A percentile compares a stretch with the other conserved stretches of the same genome.
phyloP scores from a whole-genome alignment of 2,888 invertebrate genomes.

The Scaptodrosophila latifasciaeformis region DNA sequence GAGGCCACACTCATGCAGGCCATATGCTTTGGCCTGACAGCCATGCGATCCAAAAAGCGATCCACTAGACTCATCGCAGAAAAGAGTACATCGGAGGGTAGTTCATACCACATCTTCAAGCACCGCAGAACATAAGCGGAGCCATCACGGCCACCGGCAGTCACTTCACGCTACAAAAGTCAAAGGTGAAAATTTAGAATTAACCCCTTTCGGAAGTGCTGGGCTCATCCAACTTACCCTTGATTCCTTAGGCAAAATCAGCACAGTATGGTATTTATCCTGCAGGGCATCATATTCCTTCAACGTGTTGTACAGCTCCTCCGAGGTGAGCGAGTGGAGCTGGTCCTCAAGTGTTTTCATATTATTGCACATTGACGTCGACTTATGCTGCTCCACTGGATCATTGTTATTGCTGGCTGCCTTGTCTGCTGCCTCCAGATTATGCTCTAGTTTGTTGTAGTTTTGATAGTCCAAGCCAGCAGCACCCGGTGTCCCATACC shows the following conservation, averaged over 20 bases:
- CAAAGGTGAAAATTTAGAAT: neutral
- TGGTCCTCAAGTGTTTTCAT: slow-evolving; percentile 65
- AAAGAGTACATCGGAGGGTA: slow-evolving; percentile 86
- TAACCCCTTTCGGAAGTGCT: neutral
- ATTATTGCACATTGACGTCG: too few relatives aligned
- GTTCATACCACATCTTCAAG: slow-evolving; percentile 89
- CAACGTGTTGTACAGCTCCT: slow-evolving; percentile 77
- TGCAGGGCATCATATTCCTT: slow-evolving; percentile 83
- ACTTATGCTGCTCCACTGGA: slow-evolving; percentile 58
- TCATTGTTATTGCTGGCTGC: slow-evolving; percentile 47
- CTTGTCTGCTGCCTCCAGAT: slow-evolving; percentile 31
- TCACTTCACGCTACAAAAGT: slow-evolving; percentile 79
- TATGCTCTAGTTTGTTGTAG: slow-evolving; percentile 64
- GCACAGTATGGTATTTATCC: slow-evolving; percentile 82
- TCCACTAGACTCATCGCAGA: slow-evolving; percentile 87
- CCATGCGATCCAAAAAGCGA: slow-evolving; percentile 89
- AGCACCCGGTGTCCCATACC: slow-evolving; percentile 81
- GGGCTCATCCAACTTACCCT: slow-evolving; percentile 76
- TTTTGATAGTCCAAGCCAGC: slow-evolving; percentile 75
- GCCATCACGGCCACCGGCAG: slow-evolving; percentile 85
- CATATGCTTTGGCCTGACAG: slow-evolving; percentile 87
- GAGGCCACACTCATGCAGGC: slow-evolving; percentile 91
- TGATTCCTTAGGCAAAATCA: slow-evolving; percentile 80
- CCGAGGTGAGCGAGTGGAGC: slow-evolving; percentile 68
- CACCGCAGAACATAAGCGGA: slow-evolving; percentile 88